A percentile compares a stretch with the other conserved stretches of the same genome.
phyloP scores from a whole-genome alignment of 2,113 vertebrate genomes.

The Pycnonotus jocosus region DNA sequence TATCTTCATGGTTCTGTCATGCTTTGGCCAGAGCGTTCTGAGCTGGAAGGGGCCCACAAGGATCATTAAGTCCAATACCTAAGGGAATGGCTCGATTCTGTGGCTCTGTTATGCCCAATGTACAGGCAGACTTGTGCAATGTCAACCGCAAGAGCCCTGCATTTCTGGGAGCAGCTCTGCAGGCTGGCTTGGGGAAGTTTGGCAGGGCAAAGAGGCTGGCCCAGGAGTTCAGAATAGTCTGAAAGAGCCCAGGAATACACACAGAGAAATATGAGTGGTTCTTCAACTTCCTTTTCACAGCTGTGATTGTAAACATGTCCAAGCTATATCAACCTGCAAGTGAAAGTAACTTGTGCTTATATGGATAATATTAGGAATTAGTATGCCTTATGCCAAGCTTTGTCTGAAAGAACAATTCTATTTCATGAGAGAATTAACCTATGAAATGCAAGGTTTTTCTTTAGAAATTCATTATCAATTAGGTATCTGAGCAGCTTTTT shows the following conservation, averaged over 20 bases:
- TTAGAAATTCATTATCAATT: neutral
- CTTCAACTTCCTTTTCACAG: neutral
- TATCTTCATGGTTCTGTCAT: neutral
- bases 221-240: neutral
- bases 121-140: neutral
- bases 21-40: neutral
- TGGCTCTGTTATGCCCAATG: neutral
- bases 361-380: neutral
- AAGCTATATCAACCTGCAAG: neutral
- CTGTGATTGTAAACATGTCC: neutral
- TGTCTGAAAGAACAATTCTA: neutral
- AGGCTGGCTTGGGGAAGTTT: neutral
- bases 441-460: neutral
- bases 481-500: neutral
- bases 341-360: neutral
- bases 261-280: neutral
- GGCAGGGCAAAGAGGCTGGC: neutral
- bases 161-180: neutral
- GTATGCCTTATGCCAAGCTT: neutral
- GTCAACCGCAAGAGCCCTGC: neutral
- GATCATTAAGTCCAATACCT: neutral
- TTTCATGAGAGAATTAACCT: neutral
- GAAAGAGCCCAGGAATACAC: neutral
- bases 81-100: fast-evolving
- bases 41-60: neutral